Base-by-base conservation (phyloP, 2,888 invertebrate species). In the Plebejus argus region DNA sequence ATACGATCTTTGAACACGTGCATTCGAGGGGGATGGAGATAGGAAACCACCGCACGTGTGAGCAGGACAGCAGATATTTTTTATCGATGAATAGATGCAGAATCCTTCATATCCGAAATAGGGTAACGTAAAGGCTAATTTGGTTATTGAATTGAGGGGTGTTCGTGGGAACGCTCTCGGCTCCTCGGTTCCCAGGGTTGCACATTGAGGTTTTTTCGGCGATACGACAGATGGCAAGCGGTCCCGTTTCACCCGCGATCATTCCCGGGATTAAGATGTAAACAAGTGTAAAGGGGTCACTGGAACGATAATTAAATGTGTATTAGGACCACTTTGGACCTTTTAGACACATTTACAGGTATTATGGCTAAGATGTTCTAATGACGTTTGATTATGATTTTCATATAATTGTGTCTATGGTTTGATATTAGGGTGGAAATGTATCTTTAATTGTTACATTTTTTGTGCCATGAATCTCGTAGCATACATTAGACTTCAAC, bases 141-240 rank as follows among this genome's bases (percentile, higher is more conserved):
- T 94, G 94, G 94, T 94, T 94, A 94, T 94, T 94, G 94, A 92
- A 93, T 93, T 92, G 93, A 92, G 94, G 94, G 94, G 94, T 94
- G 91, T 92, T 95, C 95, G 96, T 96, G 96, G 95, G 96, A 96
- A 96, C 95, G 94, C 94, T 92, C 90, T 91, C 89, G 90, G 93
- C 90, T 92, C 91, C 91, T 91, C 89, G 94, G 95, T 96, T 96
- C 96, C 96, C 96, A 96, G 94, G 94, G 94, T 91, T 90, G 92
- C 94, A 93, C 92, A 93, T 93, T 93, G 91, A 90, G 92, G 82
- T 91, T 93, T 92, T 94, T 93, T 91, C 87, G 87, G 89, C 86
- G 86, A 88, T 89, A 86, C 91, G 93, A 94, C 94, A 94, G 94
- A 94, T 94, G 94, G 94, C 92, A 91, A 91, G 92, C 93, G 88